Percentiles rank a stretch among this genome's conserved stretches.
Conservation (phyloP, 2,113 vertebrate species). For the Chascanopsetta lugubris region DNA sequence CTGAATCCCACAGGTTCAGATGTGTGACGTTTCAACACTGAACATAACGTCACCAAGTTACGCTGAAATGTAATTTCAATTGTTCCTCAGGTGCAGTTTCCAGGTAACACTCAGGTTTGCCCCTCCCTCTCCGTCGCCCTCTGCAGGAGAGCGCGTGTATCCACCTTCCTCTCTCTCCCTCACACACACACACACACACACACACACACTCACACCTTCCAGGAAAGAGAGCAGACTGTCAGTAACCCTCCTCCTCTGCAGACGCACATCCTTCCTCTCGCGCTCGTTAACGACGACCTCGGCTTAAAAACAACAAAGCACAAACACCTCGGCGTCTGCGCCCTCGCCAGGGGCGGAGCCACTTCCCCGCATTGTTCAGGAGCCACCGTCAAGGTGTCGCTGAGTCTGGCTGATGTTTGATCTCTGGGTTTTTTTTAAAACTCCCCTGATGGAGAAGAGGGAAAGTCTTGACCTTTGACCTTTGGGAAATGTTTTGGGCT, state of each 20-base stretch:
- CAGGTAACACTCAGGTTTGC: neutral
- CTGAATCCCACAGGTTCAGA: too few species aligned
- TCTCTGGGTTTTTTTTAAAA: neutral
- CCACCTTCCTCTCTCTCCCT: neutral
- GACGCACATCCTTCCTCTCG: slow-evolving; percentile 10
- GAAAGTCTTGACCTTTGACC: neutral
- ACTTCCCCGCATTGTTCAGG: slow-evolving; percentile 27
- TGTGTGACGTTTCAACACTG: too few species aligned
- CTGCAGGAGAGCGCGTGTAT: neutral
- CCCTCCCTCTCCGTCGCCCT: neutral
- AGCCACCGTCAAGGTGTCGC: neutral
- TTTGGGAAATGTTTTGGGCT: neutral
- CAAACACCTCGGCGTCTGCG: neutral
- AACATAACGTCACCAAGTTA: too few species aligned
- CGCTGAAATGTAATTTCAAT: too few species aligned
- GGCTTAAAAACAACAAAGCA: neutral
- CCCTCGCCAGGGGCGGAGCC: neutral
- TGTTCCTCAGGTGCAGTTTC: too few species aligned
- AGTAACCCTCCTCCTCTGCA: neutral
- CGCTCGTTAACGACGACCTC: too few species aligned
- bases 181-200: neutral
- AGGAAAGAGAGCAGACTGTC: neutral
- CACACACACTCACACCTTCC: neutral
- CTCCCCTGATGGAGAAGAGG: neutral
- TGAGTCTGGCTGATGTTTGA: neutral